phyloP scores from a whole-genome alignment of 2,113 vertebrate genomes.

The Eleginops maclovinus region DNA sequence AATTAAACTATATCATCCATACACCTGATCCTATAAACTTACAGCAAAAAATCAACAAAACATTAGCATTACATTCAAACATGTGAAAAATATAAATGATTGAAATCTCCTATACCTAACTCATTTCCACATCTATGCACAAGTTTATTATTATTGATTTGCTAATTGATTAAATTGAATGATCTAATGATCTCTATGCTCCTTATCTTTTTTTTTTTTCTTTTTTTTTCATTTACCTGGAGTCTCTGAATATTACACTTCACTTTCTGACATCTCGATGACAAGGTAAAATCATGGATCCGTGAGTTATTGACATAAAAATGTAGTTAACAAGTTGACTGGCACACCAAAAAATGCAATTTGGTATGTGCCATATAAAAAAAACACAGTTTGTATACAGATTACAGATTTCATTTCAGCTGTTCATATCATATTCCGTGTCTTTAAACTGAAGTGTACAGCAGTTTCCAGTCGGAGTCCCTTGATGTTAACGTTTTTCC shows the following conservation, averaged over 20 bases:
- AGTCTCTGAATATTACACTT: neutral
- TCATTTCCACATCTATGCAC: neutral
- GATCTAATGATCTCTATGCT: neutral
- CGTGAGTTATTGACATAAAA: neutral
- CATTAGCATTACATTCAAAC: neutral
- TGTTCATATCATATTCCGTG: slow-evolving; percentile 56
- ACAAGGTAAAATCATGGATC: slow-evolving; percentile 7
- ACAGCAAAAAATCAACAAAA: neutral
- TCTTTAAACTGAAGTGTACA: slow-evolving; percentile 40
- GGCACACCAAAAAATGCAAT: neutral
- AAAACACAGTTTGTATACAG: slow-evolving; percentile 20
- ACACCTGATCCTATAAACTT: neutral
- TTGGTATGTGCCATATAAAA: neutral
- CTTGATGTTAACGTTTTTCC: slow-evolving; percentile 63
- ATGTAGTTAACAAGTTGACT: neutral
- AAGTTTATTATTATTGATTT: neutral
- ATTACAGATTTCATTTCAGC: slow-evolving; percentile 36
- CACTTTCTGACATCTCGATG: slow-evolving; percentile 1
- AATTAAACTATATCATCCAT: neutral
- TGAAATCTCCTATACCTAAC: neutral
- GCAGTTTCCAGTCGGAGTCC: slow-evolving; percentile 27
- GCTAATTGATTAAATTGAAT: neutral
- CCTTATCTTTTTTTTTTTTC: no score
- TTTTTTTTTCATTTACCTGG: neutral
- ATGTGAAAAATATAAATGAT: neutral